phyloP scores from a whole-genome alignment of 2,797 vertebrate species.

The Paguma larvata region DNA sequence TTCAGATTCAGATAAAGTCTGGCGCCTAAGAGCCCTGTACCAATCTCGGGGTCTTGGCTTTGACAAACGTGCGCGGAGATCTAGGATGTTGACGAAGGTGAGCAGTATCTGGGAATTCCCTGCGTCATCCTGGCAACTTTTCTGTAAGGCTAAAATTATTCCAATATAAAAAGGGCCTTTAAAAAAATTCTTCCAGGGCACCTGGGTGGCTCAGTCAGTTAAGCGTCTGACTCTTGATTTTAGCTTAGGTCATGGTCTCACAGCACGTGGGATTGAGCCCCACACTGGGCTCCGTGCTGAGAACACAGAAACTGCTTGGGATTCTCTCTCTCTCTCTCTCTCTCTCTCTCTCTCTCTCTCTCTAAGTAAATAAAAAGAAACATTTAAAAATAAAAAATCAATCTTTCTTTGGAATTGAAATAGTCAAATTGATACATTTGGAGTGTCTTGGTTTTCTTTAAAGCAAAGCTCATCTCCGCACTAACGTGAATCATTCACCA shows the following conservation, averaged over 20 bases:
- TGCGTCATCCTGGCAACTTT: not conserved
- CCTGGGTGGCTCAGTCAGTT: no score
- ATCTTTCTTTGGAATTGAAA: not conserved
- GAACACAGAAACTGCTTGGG: no score
- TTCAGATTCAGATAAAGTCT: not conserved
- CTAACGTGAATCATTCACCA: not conserved
- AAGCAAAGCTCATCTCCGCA: not conserved
- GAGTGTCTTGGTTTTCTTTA: not conserved
- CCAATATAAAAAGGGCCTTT: not conserved
- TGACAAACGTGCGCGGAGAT: no score
- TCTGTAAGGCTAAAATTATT: not conserved
- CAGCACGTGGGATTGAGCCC: no score
- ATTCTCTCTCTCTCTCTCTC: no score
- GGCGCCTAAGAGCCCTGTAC: not conserved
- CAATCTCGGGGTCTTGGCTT: not conserved
- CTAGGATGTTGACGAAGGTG: not conserved
- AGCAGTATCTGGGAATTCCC: no score
- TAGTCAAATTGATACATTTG: not conserved
- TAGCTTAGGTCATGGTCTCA: no score
- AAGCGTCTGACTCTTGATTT: no score
- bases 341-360: no score
- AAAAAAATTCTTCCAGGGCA: no score
- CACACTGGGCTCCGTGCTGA: no score
- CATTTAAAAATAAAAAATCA: not conserved
- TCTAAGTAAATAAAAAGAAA: no score